Evolutionary conservation across 1,140 invertebrate genomes (phyloP).

Genomic region (Microvelia longipes): DNA sequence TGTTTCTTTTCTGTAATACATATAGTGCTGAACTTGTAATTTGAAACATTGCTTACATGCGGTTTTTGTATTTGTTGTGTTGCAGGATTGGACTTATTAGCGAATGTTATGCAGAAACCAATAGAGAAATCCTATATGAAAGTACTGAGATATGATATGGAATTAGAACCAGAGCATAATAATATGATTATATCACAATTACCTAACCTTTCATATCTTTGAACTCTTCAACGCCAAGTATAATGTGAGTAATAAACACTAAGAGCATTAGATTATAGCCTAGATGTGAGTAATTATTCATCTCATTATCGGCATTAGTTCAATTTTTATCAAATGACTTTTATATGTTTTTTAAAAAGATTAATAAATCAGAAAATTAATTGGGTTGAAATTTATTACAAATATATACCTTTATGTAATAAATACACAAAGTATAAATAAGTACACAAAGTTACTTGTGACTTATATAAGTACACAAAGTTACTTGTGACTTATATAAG

Average conservation of each 20-base stretch:
- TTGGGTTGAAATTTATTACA: too few species aligned
- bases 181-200: slow-evolving; percentile 12
- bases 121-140: slow-evolving; percentile 22
- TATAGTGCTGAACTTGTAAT: too few species aligned
- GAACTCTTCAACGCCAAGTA: background rate
- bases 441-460: slow-evolving; percentile 4
- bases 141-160: slow-evolving; percentile 21
- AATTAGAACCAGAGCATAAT: slow-evolving; percentile 18
- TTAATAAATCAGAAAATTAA: background rate
- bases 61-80: too few species aligned
- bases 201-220: background rate
- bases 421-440: background rate
- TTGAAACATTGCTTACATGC: too few species aligned
- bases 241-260: background rate
- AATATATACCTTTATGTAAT: too few species aligned
- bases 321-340: too few species aligned
- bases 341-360: too few species aligned
- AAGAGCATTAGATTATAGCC: background rate
- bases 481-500: too few species aligned
- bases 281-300: background rate
- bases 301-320: too few species aligned
- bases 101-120: slow-evolving; percentile 18
- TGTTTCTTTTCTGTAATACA: too few species aligned
- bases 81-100: slow-evolving; percentile 12
- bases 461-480: background rate